Percentiles rank a stretch among this genome's conserved stretches.
These are phyloP conservation scores for Aphelinus certus DNA, from an alignment of 1,140 invertebrate species.

Conservation along the genomic window DNA sequence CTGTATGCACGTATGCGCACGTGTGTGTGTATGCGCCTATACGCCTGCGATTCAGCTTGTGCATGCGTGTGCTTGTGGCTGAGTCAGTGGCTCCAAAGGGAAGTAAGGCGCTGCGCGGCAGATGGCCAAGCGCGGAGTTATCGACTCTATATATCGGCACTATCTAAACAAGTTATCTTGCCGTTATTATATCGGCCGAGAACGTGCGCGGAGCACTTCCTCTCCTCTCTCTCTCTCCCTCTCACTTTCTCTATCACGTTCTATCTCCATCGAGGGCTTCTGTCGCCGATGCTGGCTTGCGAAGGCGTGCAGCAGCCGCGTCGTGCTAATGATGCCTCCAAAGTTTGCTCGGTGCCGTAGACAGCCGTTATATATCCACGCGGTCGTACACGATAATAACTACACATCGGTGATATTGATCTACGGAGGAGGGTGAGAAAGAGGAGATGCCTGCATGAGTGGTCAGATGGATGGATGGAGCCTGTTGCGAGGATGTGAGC, in stretches of 20 bases:
- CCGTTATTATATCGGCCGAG: slow-evolving; percentile 55
- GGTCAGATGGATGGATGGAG: neutral
- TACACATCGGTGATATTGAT: slow-evolving; percentile 40
- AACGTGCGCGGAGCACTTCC: neutral
- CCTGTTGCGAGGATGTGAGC: too few species aligned
- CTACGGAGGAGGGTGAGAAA: slow-evolving; percentile 4
- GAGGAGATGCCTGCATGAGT: neutral
- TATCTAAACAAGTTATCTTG: slow-evolving; percentile 60
- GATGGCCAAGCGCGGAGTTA: slow-evolving; percentile 56
- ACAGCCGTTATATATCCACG: slow-evolving; percentile 43
- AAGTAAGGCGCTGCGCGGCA: slow-evolving; percentile 55
- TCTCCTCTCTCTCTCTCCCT: too few species aligned
- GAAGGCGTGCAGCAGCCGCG: slow-evolving; percentile 32
- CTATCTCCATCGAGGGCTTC: neutral
- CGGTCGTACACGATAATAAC: slow-evolving; percentile 38
- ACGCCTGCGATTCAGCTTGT: too few species aligned
- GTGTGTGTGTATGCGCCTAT: too few species aligned
- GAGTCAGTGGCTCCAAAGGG: slow-evolving; percentile 17
- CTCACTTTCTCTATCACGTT: too few species aligned
- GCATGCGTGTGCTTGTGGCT: too few species aligned
- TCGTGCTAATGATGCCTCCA: slow-evolving; percentile 51
- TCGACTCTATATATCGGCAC: slow-evolving; percentile 59
- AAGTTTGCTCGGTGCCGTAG: slow-evolving; percentile 50
- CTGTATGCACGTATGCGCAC: too few species aligned
- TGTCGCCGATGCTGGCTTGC: neutral